Evolutionary conservation across 2,113 vertebrate genomes (phyloP).

Genomic region (Leptobrachium leishanense): DNA sequence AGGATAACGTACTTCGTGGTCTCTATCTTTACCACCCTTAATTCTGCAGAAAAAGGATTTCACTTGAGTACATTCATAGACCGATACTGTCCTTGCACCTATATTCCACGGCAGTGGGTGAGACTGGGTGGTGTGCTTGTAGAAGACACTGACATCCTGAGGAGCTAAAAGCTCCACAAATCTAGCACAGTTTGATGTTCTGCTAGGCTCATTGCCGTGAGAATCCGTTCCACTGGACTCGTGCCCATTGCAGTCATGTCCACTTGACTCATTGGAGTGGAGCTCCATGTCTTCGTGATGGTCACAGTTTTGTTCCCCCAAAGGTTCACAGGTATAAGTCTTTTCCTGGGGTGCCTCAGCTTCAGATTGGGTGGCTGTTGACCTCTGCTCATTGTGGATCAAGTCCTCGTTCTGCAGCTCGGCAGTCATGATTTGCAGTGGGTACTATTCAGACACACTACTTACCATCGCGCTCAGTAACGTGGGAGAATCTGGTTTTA

Average conservation of each 20-base stretch:
- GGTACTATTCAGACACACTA: not conserved
- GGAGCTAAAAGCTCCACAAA: constrained; percentile 86
- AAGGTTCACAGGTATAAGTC: not conserved
- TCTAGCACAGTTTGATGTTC: constrained; percentile 64
- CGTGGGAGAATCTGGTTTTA: not conserved
- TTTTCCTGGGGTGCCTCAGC: constrained; percentile 6
- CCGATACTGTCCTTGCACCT: constrained; percentile 61
- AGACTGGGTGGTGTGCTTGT: constrained; percentile 73
- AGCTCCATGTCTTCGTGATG: constrained; percentile 56
- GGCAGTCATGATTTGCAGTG: constrained; percentile 18
- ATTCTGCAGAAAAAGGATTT: constrained; percentile 91
- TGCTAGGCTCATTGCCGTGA: not conserved
- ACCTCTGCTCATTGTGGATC: not conserved
- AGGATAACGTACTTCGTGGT: constrained; percentile 70
- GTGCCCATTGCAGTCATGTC: not conserved
- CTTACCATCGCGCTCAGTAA: not conserved
- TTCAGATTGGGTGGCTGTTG: not conserved
- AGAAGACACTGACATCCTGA: constrained; percentile 84
- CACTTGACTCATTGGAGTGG: constrained; percentile 17
- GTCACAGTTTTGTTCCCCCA: not conserved
- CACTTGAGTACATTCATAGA: constrained; percentile 74
- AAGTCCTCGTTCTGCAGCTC: not conserved
- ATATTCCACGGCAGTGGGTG: constrained; percentile 80
- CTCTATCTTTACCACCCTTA: constrained; percentile 74
- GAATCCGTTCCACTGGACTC: not conserved